Evolutionary conservation across 2,113 vertebrate species (phyloP), one percentile per base, ranked within the genome.

Genomic region (Serilophus lunatus): DNA sequence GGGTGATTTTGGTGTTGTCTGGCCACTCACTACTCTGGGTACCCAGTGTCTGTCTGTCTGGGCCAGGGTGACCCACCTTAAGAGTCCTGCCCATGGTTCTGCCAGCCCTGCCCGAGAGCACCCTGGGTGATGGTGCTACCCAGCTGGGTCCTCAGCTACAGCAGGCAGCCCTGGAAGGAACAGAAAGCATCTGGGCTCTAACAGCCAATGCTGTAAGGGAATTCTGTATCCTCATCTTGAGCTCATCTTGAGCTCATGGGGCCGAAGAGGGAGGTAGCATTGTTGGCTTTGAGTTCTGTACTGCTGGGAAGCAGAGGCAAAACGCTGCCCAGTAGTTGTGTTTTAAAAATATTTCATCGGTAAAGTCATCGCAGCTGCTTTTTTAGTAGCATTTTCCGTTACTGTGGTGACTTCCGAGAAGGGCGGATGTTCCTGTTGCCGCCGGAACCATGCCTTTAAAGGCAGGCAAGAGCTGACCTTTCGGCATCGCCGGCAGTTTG

Each of bases 231-330:
- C 49, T 35, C 3, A 12, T 35, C 10, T 25, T 3, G 5, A 22
- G 8, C 4, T 59, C 3, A 2, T 16, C 60, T 54, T 1, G 6
- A 9, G 18, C 16, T 18, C 5, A 4, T 26, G 54, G 0, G 1
- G n/a, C 25, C 0, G 2, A 25, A 25, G 14, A 29, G 18, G 19
- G 26, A 24, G 17, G 2, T 5, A 12, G 13, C 2, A 4, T 23
- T 23, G 29, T 33, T 25, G 13, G 40, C 3, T 7, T 8, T 42
- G 10, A 8, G 1, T 51, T 36, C 9, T 4, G 26, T 8, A 4
- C 8, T 57, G 26, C 60, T 11, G 33, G 18, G 51, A 89, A 66
- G 70, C 4, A 2, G 28, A n/a, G 26, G 8, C 17, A 35, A 13
- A 35, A 6, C 2, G 8, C 35, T 68, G 22, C 15, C 33, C 4